phyloP scores from a whole-genome alignment of 64 coral and sea anemone species.

The Orbicella faveolata region DNA sequence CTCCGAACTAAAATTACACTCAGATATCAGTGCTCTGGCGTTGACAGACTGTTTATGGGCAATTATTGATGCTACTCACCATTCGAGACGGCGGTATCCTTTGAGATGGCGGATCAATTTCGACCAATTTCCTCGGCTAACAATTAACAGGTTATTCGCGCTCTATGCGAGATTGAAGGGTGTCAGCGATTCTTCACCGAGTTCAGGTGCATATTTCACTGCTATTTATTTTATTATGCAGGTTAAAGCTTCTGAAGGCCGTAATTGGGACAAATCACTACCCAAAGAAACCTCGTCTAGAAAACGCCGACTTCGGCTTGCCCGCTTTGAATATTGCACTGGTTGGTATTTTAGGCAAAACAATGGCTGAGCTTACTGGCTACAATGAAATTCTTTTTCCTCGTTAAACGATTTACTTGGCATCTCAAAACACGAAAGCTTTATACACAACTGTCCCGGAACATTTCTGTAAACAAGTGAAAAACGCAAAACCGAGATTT shows the following conservation, averaged over 20 bases:
- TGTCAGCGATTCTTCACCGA: conserved; percentile 63
- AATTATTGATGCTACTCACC: conserved; percentile 84
- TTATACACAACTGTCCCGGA: not conserved
- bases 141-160: conserved; percentile 97
- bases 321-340: conserved; percentile 26
- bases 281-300: not conserved
- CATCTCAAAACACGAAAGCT: not conserved
- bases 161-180: conserved; percentile 76
- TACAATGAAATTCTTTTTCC: conserved; percentile 17
- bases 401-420: not conserved
- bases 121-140: conserved; percentile 99
- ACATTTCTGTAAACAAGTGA: not conserved
- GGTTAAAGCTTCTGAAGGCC: conserved; percentile 42
- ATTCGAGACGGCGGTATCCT: conserved; percentile 79
- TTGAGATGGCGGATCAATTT: conserved; percentile 97
- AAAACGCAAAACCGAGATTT: conserved; percentile 17
- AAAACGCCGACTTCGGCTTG: not conserved
- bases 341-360: conserved; percentile 1
- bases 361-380: not conserved
- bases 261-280: conserved; percentile 53
- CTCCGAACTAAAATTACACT: conserved; percentile 26
- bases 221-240: conserved; percentile 86
- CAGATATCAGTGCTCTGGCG: conserved; percentile 38
- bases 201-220: conserved; percentile 60
- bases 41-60: conserved; percentile 80